Evolutionary conservation across 2,797 vertebrate species (phyloP), one percentile per base, ranked within the genome.

Genomic region (Pseudochaenichthys georgianus): DNA sequence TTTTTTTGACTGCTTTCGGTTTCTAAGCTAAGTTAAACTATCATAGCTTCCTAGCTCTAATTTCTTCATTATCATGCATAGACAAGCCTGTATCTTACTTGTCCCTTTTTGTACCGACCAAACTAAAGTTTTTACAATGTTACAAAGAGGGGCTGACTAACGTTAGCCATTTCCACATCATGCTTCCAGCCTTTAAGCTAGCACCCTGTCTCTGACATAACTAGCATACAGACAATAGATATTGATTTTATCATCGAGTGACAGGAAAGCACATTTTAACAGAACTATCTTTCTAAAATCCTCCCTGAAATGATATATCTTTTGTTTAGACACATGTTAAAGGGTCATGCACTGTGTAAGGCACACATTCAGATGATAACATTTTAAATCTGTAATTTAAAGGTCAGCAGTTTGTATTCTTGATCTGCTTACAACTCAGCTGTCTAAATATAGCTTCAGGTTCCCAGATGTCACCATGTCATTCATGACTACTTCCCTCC

Each of bases 391-490:
- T 10, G 7, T 64, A 4, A 43, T 57, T 55, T 17, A 38, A 38
- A 47, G 23, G 17, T 41, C 42, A 57, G 23, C 16, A 23, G 7
- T 6, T 38, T 17, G 1, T 16, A 21, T 79, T 50, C 21, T 19
- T 28, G 19, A 63, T 34, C 43, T 38, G n/a, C 21, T 21, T 9
- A 3, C 9, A 38, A 31, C 38, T 61, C 41, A 61, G 64, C 67
- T 17, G 17, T 51, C 55, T 76, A 60, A 78, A 88, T 82, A 77
- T 77, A 81, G 15, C 67, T 31, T 54, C 61, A 51, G 64, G 64
- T 82, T 80, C 68, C 64, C 70, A 80, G 66, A 83, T 73, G 57
- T 53, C 41, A 19, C 10, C 11, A 15, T 78, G 68, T 85, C 77
- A 82, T 57, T 70, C 65, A 75, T 73, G 74, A 86, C 63, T 58